phyloP scores from a whole-genome alignment of 2,113 vertebrate species.

The Psettodes erumei region DNA sequence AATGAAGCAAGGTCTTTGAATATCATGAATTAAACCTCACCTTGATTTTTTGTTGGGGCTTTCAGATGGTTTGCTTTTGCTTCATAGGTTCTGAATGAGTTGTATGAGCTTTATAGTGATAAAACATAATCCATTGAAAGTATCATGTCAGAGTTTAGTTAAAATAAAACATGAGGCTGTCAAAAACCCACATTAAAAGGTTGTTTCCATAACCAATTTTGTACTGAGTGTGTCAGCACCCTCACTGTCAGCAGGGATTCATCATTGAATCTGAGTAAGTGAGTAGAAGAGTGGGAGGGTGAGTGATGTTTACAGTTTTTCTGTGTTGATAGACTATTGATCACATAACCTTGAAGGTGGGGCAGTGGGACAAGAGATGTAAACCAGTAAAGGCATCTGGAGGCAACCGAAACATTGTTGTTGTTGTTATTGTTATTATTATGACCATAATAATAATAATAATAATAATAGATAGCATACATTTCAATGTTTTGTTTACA shows the following conservation, averaged over 20 bases:
- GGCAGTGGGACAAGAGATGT: background rate
- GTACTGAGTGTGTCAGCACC: too few species aligned
- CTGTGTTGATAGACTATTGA: conserved; percentile 26
- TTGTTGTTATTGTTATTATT: too few species aligned
- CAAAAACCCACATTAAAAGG: background rate
- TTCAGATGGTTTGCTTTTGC: background rate
- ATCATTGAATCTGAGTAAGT: background rate
- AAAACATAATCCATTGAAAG: background rate
- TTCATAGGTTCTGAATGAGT: background rate
- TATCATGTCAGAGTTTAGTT: background rate
- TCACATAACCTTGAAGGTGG: conserved; percentile 11
- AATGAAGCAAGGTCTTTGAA: background rate
- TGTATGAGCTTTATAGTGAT: background rate
- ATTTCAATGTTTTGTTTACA: conserved; percentile 28
- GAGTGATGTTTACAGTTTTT: background rate
- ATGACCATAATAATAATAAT: too few species aligned
- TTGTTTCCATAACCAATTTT: conserved; percentile 4
- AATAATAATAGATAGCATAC: background rate
- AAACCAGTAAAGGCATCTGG: background rate
- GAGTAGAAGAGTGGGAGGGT: background rate
- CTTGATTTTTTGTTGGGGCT: background rate
- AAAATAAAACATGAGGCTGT: background rate
- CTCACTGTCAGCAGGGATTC: conserved; percentile 22
- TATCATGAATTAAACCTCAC: background rate
- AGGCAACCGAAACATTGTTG: background rate